Evolutionary conservation across 2,888 invertebrate genomes (phyloP), one percentile per base, ranked within the genome.

Genomic region (Scaptomyza parva): DNA sequence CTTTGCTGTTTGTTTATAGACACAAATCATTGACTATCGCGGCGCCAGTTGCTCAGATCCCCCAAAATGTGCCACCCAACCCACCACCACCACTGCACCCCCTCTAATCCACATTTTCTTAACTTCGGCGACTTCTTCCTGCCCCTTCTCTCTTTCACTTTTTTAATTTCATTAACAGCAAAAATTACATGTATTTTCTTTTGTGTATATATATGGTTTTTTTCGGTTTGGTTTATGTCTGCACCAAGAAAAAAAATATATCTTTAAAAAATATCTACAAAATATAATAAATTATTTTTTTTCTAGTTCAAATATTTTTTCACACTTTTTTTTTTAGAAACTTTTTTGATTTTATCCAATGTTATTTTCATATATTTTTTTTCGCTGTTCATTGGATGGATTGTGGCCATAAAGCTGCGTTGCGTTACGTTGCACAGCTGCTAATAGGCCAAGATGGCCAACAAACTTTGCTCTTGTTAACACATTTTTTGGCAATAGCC

Each of bases 151-250:
- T 5, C 18, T 8, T 11, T 28, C 12, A 4, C 48, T 58, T 70
- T 80, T 84, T 81, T 79, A 86, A 86, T 84, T 84, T 84, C 84
- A 84, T 84, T 84, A 84, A 84, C 85, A 84, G 72, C 87, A 68
- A 41, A 82, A 86, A 84, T 86, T 79, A 84, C 71, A 76, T 74
- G 72, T 64, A 57, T 65, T 68, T 62, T 57, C 39, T 57, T 40
- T 55, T 45, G 33, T 68, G 0, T 35, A 9, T 53, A 22, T 53
- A 9, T 53, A 22, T 53, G 44, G 12, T 59, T 41, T 69, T 57
- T 62, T 43, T 26, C 1, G 2, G 69, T 65, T 62, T 52, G 47
- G 41, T 50, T 62, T 47, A 54, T 55, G 35, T 30, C 20, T 22
- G 22, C 45, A 28, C 28, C 18, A 18, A 1, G 5, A 0, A 28